Conservation (phyloP, 2,113 vertebrate species). For the Labeo rohita region DNA sequence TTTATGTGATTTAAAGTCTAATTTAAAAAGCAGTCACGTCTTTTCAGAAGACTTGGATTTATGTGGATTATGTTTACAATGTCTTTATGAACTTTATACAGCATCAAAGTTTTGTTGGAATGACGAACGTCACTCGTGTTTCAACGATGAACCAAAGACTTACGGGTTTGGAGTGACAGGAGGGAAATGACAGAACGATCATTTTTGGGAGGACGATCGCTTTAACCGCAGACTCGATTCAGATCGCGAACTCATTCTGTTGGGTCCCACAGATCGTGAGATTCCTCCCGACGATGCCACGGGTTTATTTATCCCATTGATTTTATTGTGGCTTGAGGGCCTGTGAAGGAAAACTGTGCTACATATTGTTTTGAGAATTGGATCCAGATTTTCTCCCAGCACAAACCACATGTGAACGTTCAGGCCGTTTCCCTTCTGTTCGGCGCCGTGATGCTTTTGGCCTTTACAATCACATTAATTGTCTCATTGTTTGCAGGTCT, state of each 20-base stretch:
- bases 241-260: background rate
- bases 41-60: background rate
- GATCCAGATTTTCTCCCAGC: background rate
- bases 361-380: background rate
- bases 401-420: background rate
- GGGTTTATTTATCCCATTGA: background rate
- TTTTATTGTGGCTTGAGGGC: background rate
- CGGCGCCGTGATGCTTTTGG: background rate
- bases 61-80: background rate
- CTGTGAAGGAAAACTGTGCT: background rate
- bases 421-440: background rate
- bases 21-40: too few species aligned
- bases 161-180: too few species aligned
- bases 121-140: too few species aligned
- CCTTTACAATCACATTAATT: background rate
- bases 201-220: background rate
- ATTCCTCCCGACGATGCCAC: background rate
- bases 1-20: too few species aligned
- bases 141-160: too few species aligned
- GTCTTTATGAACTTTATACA: background rate
- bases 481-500: constrained; percentile 10
- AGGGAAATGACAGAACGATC: too few species aligned
- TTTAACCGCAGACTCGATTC: background rate
- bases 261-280: background rate
- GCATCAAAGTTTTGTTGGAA: too few species aligned